These are phyloP conservation scores for Osedax frankpressi DNA, from an alignment of 2,888 invertebrate genomes.

Conservation along the genomic window DNA sequence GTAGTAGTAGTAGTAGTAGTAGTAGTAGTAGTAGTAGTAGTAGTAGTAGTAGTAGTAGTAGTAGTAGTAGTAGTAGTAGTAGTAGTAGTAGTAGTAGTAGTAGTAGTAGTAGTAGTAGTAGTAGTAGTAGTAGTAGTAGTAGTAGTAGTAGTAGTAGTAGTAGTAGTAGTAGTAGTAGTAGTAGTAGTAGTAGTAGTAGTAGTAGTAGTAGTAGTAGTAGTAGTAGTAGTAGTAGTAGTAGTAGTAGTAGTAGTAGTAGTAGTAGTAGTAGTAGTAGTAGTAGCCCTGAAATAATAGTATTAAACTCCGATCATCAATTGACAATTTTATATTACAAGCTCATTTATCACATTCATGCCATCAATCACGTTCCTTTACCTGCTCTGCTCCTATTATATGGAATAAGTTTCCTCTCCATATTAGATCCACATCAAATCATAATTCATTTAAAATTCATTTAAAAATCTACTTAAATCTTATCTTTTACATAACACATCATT, in stretches of 20 bases:
- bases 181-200: conserved; percentile 15
- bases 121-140: background rate
- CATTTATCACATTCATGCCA: no score
- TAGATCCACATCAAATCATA: no score
- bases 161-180: conserved; percentile 17
- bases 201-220: conserved; percentile 13
- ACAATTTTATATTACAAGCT: no score
- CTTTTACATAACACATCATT: no score
- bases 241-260: conserved; percentile 15
- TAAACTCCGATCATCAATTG: no score
- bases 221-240: conserved; percentile 16
- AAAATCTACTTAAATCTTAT: no score
- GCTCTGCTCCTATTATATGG: no score
- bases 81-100: conserved; percentile 17
- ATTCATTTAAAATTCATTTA: no score
- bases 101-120: conserved; percentile 13
- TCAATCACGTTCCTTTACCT: no score
- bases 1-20: conserved; percentile 19
- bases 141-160: conserved; percentile 18
- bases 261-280: conserved; percentile 13
- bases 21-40: conserved; percentile 19
- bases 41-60: conserved; percentile 14
- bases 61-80: conserved; percentile 6
- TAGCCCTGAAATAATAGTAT: no score
- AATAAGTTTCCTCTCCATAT: no score